These are phyloP conservation scores for Drosophila punjabiensis DNA, from an alignment of 1,140 invertebrate genomes.

Conservation along the genomic window DNA sequence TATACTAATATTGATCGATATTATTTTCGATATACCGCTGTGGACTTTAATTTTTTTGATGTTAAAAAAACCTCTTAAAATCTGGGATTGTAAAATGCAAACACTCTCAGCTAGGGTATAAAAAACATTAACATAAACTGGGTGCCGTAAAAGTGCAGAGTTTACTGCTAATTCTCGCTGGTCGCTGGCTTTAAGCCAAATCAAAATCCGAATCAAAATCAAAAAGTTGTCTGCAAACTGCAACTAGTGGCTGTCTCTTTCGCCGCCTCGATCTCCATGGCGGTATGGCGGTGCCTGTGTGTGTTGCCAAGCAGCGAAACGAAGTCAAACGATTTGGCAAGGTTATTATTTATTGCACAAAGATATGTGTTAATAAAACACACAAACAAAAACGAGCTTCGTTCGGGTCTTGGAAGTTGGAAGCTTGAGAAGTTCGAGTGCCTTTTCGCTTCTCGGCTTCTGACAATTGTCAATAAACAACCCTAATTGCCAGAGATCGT, in stretches of 20 bases:
- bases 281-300: slow-evolving; percentile 2
- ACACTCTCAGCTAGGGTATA: neutral
- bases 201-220: slow-evolving; percentile 28
- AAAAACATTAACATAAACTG: slow-evolving; percentile 20
- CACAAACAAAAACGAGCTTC: slow-evolving; percentile 21
- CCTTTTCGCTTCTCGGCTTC: slow-evolving; percentile 8
- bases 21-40: neutral
- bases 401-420: neutral
- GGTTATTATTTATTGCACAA: slow-evolving; percentile 81
- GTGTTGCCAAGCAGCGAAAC: slow-evolving; percentile 67
- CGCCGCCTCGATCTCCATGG: neutral
- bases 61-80: no score
- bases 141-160: slow-evolving; percentile 50
- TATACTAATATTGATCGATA: neutral
- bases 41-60: no score
- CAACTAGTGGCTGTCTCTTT: slow-evolving; percentile 27
- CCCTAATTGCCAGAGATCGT: slow-evolving; percentile 41
- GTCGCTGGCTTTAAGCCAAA: slow-evolving; percentile 6
- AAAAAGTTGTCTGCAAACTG: slow-evolving; percentile 30
- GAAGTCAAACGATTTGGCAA: slow-evolving; percentile 76
- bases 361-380: slow-evolving; percentile 73
- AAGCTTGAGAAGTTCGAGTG: neutral
- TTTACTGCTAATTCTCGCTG: slow-evolving; percentile 48
- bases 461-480: slow-evolving; percentile 47
- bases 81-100: neutral